These are phyloP conservation scores for Ailurus styani DNA, from an alignment of 2,113 vertebrate species.

Conservation along the genomic window DNA sequence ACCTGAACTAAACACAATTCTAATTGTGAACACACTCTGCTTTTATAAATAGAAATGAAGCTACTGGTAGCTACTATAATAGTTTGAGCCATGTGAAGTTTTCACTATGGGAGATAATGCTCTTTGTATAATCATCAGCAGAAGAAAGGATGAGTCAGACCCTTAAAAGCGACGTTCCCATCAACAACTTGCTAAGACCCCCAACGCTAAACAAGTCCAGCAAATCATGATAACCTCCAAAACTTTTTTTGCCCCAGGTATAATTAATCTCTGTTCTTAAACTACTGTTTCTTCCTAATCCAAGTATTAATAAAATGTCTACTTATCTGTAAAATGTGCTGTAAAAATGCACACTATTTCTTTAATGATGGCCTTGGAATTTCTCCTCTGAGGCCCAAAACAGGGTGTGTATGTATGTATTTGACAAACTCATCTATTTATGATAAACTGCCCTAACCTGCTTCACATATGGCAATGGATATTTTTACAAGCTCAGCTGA, in stretches of 20 bases:
- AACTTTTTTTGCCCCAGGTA: not conserved
- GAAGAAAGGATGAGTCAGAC: not conserved
- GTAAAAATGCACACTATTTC: not conserved
- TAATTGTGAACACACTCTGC: not conserved
- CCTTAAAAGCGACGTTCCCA: not conserved
- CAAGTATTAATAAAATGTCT: not conserved
- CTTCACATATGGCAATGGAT: conserved; percentile 40
- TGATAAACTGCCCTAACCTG: conserved; percentile 54
- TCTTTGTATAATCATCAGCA: not conserved
- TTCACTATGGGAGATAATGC: not conserved
- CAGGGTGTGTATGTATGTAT: not conserved
- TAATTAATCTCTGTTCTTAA: not conserved
- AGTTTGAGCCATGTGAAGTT: not conserved
- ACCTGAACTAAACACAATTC: not conserved
- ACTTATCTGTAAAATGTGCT: not conserved
- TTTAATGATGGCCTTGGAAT: not conserved
- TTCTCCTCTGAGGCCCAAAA: conserved; percentile 18
- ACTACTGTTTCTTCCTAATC: not conserved
- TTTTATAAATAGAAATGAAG: not conserved
- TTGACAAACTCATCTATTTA: conserved; percentile 63
- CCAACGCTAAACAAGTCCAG: not conserved
- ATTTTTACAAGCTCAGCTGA: conserved; percentile 51
- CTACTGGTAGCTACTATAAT: accelerated
- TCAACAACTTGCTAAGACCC: not conserved
- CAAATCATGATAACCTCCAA: not conserved